These are phyloP conservation scores for Petrolisthes manimaculis DNA, from an alignment of 2,888 invertebrate species.

Conservation along the genomic window DNA sequence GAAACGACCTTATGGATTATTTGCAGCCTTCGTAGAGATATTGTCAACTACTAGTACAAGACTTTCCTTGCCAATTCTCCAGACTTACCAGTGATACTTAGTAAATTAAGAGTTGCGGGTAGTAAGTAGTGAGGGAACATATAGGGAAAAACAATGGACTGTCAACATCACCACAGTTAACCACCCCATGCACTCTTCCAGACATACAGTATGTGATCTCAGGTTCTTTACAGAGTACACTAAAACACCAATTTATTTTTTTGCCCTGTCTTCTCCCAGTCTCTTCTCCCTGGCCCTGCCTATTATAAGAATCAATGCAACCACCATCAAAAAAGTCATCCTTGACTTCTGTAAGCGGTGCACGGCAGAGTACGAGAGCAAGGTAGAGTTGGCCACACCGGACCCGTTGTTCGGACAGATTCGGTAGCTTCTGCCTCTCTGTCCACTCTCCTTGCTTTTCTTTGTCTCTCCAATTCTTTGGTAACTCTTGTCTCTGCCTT, in stretches of 20 bases:
- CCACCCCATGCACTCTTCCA: neutral
- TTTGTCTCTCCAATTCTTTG: conserved; percentile 8
- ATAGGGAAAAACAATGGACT: neutral
- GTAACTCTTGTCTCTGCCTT: neutral
- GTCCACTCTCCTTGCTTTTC: neutral
- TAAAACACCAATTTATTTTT: conserved; percentile 11
- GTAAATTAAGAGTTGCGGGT: no score
- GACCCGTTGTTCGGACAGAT: neutral
- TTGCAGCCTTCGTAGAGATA: no score
- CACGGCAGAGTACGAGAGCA: conserved; percentile 69
- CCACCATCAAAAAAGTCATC: conserved; percentile 69
- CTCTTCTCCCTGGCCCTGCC: conserved; percentile 58
- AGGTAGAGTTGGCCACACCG: conserved; percentile 55
- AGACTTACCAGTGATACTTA: no score
- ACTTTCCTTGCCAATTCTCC: no score
- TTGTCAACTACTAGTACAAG: no score
- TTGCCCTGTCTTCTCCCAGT: conserved; percentile 44
- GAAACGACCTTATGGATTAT: no score
- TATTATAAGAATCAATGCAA: conserved; percentile 67
- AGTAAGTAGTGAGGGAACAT: no score
- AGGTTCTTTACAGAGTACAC: neutral
- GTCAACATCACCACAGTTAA: neutral
- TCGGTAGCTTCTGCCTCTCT: neutral
- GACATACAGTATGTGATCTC: neutral
- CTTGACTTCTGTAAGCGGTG: conserved; percentile 69